Conservation (phyloP, 2,113 vertebrate species). For the Myotis yumanensis region DNA sequence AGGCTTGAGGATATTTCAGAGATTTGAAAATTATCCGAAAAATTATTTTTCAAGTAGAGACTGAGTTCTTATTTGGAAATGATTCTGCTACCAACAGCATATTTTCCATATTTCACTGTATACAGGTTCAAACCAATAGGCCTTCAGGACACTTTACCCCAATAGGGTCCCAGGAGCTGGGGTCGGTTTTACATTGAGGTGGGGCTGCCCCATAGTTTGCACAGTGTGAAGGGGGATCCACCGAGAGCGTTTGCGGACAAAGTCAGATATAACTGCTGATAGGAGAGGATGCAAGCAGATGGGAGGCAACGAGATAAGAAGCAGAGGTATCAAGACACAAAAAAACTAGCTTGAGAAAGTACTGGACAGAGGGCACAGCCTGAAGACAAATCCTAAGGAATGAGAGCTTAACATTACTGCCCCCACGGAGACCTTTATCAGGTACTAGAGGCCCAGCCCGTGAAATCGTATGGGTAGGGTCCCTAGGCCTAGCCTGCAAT, state of each 20-base stretch:
- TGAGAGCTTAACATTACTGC: rapidly evolving
- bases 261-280: neutral
- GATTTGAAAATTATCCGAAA: neutral
- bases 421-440: neutral
- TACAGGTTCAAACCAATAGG: neutral
- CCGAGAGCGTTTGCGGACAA: neutral
- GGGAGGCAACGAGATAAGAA: neutral
- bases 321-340: neutral
- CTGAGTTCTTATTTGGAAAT: conserved; percentile 23
- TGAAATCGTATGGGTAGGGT: too few species aligned
- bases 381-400: neutral
- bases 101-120: neutral
- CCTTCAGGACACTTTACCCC: neutral
- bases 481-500: too few species aligned
- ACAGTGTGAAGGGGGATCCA: neutral
- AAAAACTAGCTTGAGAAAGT: neutral
- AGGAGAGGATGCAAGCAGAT: neutral
- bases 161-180: neutral
- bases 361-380: neutral
- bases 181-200: neutral
- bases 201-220: neutral
- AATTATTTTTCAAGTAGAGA: neutral
- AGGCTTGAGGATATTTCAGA: neutral
- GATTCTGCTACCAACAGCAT: neutral
- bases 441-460: too few species aligned